Percentiles rank a stretch among this genome's conserved stretches.
Conservation (phyloP, 2,797 vertebrate genomes). For the Merluccius polli region DNA sequence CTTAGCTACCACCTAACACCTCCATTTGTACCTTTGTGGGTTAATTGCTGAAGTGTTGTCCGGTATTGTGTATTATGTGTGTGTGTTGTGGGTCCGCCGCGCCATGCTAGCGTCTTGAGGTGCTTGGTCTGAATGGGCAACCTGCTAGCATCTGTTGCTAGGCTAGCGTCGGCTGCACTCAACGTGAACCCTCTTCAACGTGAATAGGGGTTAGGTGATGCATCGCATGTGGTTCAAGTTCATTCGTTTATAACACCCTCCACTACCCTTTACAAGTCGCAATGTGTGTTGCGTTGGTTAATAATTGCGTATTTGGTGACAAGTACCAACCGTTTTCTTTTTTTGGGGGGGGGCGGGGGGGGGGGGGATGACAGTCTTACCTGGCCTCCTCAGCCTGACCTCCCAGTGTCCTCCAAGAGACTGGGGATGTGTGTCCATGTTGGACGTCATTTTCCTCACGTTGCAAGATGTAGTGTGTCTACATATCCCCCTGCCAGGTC, state of each 20-base stretch:
- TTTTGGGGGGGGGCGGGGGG: too few relatives aligned
- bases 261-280: not conserved
- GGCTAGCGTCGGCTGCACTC: not conserved
- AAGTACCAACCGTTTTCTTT: not conserved
- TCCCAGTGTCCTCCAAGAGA: not conserved
- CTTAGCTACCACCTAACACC: slow-evolving; percentile 1
- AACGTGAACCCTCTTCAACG: not conserved
- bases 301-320: not conserved
- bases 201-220: not conserved
- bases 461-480: not conserved
- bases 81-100: too few relatives aligned
- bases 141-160: not conserved
- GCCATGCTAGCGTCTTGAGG: not conserved
- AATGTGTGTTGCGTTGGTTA: not conserved
- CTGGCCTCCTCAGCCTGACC: not conserved
- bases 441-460: not conserved
- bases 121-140: not conserved
- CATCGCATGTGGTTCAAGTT: not conserved
- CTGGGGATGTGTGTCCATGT: not conserved
- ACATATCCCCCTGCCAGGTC: not conserved
- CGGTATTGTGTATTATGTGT: not conserved
- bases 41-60: not conserved
- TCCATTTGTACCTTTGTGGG: not conserved
- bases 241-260: not conserved
- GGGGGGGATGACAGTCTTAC: not conserved